Percentiles rank a stretch among this genome's conserved stretches.
Conservation (phyloP, 2,888 invertebrate genomes). For the Tenthredo amoena region DNA sequence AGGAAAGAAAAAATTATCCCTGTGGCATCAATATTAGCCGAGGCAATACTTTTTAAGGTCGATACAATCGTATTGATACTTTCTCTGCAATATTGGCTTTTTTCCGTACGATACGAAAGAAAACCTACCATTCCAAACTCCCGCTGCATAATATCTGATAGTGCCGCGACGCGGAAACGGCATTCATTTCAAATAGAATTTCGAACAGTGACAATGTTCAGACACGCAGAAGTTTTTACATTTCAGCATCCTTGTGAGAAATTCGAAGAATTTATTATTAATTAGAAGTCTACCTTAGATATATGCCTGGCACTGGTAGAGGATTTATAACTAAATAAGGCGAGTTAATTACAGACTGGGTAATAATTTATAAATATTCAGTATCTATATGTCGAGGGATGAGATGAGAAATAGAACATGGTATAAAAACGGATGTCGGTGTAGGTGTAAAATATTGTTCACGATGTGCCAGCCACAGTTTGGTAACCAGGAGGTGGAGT, state of each 20-base stretch:
- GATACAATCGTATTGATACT: too few species aligned
- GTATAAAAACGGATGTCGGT: neutral
- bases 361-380: neutral
- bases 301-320: neutral
- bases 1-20: too few species aligned
- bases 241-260: neutral
- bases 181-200: neutral
- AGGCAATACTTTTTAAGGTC: neutral
- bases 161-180: neutral
- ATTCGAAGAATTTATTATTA: neutral
- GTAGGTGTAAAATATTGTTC: neutral
- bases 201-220: neutral
- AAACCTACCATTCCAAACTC: neutral
- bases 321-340: neutral
- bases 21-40: too few species aligned
- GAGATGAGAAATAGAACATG: neutral
- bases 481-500: conserved; percentile 59
- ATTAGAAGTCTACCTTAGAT: too few species aligned
- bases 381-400: neutral
- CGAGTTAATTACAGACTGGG: neutral
- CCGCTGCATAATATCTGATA: neutral
- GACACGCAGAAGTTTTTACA: neutral
- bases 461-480: conserved; percentile 48
- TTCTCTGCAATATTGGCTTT: too few species aligned
- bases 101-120: too few species aligned